Evolutionary conservation across 2,797 vertebrate species (phyloP), one percentile per base, ranked within the genome.

Genomic region (Podarcis siculus): DNA sequence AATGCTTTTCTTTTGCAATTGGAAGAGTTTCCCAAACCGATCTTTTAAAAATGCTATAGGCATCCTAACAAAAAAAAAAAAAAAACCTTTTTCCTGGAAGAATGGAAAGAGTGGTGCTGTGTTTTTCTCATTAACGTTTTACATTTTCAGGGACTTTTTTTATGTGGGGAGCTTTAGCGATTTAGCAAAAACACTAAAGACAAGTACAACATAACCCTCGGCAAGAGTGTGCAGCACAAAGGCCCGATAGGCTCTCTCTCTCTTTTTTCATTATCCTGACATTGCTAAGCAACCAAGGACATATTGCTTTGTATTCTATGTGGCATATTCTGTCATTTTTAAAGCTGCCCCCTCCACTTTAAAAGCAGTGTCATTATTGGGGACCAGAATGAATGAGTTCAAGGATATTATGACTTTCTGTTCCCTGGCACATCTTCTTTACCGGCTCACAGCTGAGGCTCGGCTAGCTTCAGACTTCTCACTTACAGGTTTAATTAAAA

Each of bases 251-350:
- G 83, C 85, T 87, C 83, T 42, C 39, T 39, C 39, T 39, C 72
- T 93, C 92, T 64, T 23, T 90, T 79, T 89, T 92, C 92, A 89
- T 90, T 93, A 35, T 75, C 92, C 90, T 92, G 86, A 77, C 89
- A 97, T 98, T 96, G 94, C 98, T 96, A 94, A 96, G 98, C 97
- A 98, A 98, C 98, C 96, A 97, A 97, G 96, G 96, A 95, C 95
- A 95, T 93, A 95, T 93, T 92, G 90, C 93, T 95, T 95, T 94
- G 86, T 94, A 81, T 89, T 92, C 45, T 86, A 86, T 82, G 82
- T 69, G 90, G 30, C 73, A 87, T 79, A 85, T 72, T 87, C 79
- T 93, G 55, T 83, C 76, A 86, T 92, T 88, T 83, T 86, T 78
- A 86, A 95, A 95, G 90, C 85, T 69, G 25, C 30, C 58, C 23